Percentiles rank a stretch among this genome's conserved stretches.
phyloP scores from a whole-genome alignment of 2,888 invertebrate genomes.

The Xanthia togata region DNA sequence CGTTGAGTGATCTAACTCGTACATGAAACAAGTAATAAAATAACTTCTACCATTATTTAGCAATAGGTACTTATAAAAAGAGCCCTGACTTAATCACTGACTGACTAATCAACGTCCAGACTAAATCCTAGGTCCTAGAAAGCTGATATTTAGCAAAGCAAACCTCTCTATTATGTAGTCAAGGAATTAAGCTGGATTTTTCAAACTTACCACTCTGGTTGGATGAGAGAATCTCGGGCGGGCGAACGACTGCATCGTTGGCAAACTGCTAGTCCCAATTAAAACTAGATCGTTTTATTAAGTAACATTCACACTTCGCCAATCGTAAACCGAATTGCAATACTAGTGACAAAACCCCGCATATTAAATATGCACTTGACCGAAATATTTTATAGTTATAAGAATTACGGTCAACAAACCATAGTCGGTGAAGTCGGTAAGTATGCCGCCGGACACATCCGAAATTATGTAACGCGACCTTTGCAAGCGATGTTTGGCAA shows the following conservation, averaged over 20 bases:
- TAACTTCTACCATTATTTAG: neutral
- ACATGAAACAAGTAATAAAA: neutral
- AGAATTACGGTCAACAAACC: slow-evolving; percentile 60
- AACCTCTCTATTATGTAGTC: neutral
- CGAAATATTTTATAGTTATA: slow-evolving; percentile 52
- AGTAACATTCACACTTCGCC: slow-evolving; percentile 9
- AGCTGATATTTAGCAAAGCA: neutral
- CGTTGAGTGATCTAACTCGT: neutral
- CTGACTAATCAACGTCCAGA: neutral
- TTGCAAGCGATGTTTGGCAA: slow-evolving; percentile 60
- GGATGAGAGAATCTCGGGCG: neutral
- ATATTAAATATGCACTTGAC: slow-evolving; percentile 63
- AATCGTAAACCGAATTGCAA: slow-evolving; percentile 15
- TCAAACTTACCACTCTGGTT: neutral
- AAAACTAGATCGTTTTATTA: slow-evolving; percentile 32
- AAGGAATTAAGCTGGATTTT: neutral
- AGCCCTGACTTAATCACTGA: neutral
- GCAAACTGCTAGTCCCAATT: neutral
- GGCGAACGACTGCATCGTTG: neutral
- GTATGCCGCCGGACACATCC: slow-evolving; percentile 60
- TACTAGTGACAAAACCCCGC: slow-evolving; percentile 47
- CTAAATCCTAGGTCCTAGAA: neutral
- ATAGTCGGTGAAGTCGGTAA: slow-evolving; percentile 51
- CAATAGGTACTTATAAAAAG: neutral
- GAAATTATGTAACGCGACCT: slow-evolving; percentile 66